phyloP scores from a whole-genome alignment of 2,797 vertebrate genomes.

The Rhinatrema bivittatum region DNA sequence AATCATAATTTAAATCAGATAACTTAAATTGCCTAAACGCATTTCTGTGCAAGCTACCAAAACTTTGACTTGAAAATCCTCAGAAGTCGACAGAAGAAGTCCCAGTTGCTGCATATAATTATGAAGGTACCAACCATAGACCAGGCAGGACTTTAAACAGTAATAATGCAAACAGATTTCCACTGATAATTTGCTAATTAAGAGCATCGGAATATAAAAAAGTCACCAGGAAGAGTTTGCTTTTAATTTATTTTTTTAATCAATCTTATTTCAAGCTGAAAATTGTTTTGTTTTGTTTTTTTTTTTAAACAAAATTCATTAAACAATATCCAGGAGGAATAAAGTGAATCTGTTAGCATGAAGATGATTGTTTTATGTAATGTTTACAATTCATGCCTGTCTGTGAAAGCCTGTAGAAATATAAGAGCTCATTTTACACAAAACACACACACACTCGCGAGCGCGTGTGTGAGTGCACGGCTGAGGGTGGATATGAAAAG shows the following conservation, averaged over 20 bases:
- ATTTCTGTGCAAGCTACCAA: slow-evolving; percentile 1
- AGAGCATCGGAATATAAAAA: slow-evolving; percentile 30
- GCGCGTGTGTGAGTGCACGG: no score
- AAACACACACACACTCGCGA: no score
- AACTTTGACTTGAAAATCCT: slow-evolving; percentile 1
- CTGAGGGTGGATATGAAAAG: no score
- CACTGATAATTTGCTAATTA: slow-evolving; percentile 25
- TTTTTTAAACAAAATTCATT: slow-evolving; percentile 39
- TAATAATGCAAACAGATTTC: slow-evolving; percentile 24
- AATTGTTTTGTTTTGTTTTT: slow-evolving; percentile 44
- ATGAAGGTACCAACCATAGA: not conserved
- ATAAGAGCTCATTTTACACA: no score
- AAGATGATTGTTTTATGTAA: slow-evolving; percentile 12
- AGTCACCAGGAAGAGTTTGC: slow-evolving; percentile 42
- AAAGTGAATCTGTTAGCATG: slow-evolving; percentile 17
- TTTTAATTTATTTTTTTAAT: slow-evolving; percentile 60
- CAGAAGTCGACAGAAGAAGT: slow-evolving; percentile 11
- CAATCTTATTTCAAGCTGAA: slow-evolving; percentile 57
- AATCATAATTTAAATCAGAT: no score
- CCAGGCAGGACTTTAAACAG: slow-evolving; percentile 5
- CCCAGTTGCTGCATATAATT: not conserved
- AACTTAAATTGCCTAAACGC: slow-evolving; percentile 3
- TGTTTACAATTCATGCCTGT: slow-evolving; percentile 11
- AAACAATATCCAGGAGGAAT: slow-evolving; percentile 33
- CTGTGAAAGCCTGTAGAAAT: no score